Conservation (phyloP, 2,888 invertebrate species). For the Meiosimyza decipiens region DNA sequence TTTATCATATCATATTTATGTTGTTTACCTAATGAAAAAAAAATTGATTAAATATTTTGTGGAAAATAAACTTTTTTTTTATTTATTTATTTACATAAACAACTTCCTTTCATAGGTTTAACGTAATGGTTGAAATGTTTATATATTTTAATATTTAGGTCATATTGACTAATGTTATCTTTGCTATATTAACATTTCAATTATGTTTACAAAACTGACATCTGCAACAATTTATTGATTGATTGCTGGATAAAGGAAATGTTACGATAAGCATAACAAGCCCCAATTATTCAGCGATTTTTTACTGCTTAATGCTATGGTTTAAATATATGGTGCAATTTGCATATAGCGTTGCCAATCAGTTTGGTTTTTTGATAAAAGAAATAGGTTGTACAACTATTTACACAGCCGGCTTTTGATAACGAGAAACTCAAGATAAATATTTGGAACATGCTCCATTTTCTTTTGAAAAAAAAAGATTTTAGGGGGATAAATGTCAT, state of each 20-base stretch:
- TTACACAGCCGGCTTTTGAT: constrained; percentile 1
- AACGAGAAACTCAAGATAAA: too few relatives aligned
- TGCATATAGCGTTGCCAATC: too few relatives aligned
- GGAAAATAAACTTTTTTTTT: not conserved
- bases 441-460: too few relatives aligned
- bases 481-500: too few relatives aligned
- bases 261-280: too few relatives aligned
- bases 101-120: not conserved
- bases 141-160: constrained; percentile 7
- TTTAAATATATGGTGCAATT: too few relatives aligned
- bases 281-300: too few relatives aligned
- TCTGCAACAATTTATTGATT: constrained; percentile 21
- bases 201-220: not conserved
- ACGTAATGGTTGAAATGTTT: constrained; percentile 6
- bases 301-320: too few relatives aligned
- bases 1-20: too few relatives aligned
- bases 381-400: not conserved
- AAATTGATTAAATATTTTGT: too few relatives aligned
- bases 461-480: too few relatives aligned
- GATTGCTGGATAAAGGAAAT: not conserved
- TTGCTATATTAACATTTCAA: not conserved
- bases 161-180: not conserved
- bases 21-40: too few relatives aligned
- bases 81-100: not conserved
- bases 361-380: not conserved